Percentiles rank a stretch among this genome's conserved stretches.
Conservation (phyloP, 1,140 invertebrate genomes). For the Eufriesea mexicana region DNA sequence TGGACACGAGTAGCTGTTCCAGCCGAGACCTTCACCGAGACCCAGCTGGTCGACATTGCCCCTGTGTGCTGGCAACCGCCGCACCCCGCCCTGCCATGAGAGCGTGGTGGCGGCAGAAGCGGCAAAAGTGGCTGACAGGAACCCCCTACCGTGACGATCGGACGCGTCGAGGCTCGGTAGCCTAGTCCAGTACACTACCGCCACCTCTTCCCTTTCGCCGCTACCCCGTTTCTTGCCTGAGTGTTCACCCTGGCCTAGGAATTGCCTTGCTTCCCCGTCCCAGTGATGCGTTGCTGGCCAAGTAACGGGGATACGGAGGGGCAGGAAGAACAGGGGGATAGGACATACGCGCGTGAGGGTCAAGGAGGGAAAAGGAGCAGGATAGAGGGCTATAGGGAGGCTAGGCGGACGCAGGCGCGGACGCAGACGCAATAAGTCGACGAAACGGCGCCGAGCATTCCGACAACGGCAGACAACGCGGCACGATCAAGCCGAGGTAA, state of each 20-base stretch:
- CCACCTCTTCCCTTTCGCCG: background rate
- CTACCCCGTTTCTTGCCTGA: conserved; percentile 9
- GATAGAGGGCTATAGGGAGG: conserved; percentile 54
- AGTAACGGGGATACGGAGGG: conserved; percentile 6
- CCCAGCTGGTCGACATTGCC: conserved; percentile 83
- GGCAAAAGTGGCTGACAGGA: conserved; percentile 15
- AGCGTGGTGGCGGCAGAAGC: background rate
- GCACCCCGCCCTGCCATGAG: conserved; percentile 53
- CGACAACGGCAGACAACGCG: conserved; percentile 73
- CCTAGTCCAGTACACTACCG: background rate
- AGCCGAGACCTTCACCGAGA: conserved; percentile 81
- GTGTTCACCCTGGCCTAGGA: conserved; percentile 65
- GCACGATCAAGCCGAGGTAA: conserved; percentile 66
- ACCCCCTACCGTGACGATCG: conserved; percentile 28
- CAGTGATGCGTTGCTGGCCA: conserved; percentile 28
- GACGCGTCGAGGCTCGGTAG: conserved; percentile 13
- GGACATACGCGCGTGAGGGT: conserved; percentile 38
- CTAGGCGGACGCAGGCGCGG: conserved; percentile 72
- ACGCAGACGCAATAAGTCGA: conserved; percentile 72
- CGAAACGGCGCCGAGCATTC: conserved; percentile 65
- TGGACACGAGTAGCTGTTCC: conserved; percentile 55
- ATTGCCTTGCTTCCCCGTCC: conserved; percentile 58
- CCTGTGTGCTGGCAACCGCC: conserved; percentile 69
- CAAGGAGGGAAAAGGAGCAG: conserved; percentile 42
- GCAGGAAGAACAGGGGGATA: conserved; percentile 34